phyloP scores from a whole-genome alignment of 2,113 vertebrate genomes.

The Leptosomus discolor region DNA sequence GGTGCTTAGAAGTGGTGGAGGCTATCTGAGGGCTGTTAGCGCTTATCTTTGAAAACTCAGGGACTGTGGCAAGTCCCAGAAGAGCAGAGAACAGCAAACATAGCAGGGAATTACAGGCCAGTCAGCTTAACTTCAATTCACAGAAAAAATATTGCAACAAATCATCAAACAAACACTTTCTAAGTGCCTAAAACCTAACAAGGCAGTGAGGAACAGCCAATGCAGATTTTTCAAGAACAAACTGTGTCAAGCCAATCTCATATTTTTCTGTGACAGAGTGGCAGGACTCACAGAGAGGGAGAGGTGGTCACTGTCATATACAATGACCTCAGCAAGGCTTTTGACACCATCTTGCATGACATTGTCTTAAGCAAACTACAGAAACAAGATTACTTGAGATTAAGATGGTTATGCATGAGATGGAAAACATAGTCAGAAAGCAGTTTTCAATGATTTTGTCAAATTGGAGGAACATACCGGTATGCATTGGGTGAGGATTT shows the following conservation, averaged over 20 bases:
- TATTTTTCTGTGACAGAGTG: background rate
- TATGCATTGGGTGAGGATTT: background rate
- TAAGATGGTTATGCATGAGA: rapidly evolving
- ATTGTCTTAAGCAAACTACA: background rate
- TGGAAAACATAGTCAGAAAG: background rate
- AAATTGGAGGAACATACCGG: background rate
- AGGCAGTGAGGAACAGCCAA: background rate
- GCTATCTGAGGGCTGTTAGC: background rate
- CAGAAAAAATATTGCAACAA: conserved; percentile 3
- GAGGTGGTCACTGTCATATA: rapidly evolving
- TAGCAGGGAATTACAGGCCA: conserved; percentile 1
- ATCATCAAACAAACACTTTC: background rate
- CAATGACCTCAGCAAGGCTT: background rate
- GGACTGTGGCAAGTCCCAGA: background rate
- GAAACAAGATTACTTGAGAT: background rate
- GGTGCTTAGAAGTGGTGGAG: background rate
- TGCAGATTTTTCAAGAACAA: background rate
- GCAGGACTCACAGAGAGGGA: background rate
- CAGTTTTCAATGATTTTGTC: background rate
- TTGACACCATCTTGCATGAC: background rate
- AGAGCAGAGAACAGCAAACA: conserved; percentile 3
- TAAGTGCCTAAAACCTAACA: background rate
- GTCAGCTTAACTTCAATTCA: conserved; percentile 30
- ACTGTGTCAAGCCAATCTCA: background rate
- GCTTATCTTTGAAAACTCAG: background rate